Percentiles rank a stretch among this genome's conserved stretches.
Conservation (phyloP, 2,888 invertebrate genomes). For the Chrysina gloriosa region DNA sequence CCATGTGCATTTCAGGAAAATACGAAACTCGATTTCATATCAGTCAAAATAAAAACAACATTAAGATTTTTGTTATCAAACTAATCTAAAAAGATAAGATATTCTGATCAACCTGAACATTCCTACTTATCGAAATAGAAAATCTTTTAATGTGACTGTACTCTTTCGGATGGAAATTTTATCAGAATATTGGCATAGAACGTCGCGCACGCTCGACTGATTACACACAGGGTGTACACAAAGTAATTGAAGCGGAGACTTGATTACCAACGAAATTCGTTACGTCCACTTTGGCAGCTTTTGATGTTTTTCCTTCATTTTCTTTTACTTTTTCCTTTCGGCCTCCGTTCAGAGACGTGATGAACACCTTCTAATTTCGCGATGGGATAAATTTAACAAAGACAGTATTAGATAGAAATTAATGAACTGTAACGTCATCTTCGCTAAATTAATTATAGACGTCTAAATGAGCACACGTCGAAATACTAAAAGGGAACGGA, state of each 20-base stretch:
- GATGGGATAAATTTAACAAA: slow-evolving; percentile 30
- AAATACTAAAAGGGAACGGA: background rate
- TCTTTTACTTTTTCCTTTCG: slow-evolving; percentile 33
- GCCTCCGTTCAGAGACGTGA: slow-evolving; percentile 19
- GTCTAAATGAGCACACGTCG: background rate
- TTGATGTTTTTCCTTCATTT: slow-evolving; percentile 42
- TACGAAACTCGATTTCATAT: too few relatives aligned
- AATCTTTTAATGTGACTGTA: slow-evolving; percentile 23
- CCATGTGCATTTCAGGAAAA: too few relatives aligned
- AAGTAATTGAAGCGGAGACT: slow-evolving; percentile 40
- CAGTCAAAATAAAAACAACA: too few relatives aligned
- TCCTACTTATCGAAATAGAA: too few relatives aligned
- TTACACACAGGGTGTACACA: slow-evolving; percentile 37
- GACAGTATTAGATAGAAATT: slow-evolving; percentile 22
- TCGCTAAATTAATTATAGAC: slow-evolving; percentile 21
- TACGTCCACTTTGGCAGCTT: slow-evolving; percentile 42
- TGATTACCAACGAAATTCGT: slow-evolving; percentile 40
- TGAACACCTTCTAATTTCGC: slow-evolving; percentile 28
- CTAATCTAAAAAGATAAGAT: too few relatives aligned
- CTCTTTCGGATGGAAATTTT: slow-evolving; percentile 20
- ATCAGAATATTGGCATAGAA: slow-evolving; percentile 25
- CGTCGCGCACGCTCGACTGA: slow-evolving; percentile 28
- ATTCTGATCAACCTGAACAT: too few relatives aligned
- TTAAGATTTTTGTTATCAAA: too few relatives aligned
- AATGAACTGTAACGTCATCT: slow-evolving; percentile 25